Conservation (phyloP, 2,888 invertebrate genomes). For the Nephrotoma flavescens region DNA sequence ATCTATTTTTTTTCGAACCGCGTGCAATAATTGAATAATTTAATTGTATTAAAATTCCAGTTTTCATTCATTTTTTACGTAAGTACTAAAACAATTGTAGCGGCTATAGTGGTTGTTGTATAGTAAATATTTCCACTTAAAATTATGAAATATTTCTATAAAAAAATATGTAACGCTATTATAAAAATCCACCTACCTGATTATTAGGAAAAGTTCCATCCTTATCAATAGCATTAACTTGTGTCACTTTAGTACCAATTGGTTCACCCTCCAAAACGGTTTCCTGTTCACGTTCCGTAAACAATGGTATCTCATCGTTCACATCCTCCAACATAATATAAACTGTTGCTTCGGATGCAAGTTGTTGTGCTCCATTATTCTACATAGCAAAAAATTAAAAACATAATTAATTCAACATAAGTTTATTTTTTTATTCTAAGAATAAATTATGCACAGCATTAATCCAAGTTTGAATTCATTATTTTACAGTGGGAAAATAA, state of each 20-base stretch:
- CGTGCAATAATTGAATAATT: too few species aligned
- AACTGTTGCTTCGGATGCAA: slow-evolving; percentile 88
- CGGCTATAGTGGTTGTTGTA: too few species aligned
- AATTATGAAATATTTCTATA: too few species aligned
- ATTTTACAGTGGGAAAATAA: background rate
- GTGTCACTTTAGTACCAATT: slow-evolving; percentile 87
- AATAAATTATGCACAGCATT: background rate
- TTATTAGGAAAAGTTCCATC: slow-evolving; percentile 92
- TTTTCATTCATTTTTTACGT: too few species aligned
- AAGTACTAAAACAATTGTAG: too few species aligned
- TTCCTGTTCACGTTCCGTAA: slow-evolving; percentile 90
- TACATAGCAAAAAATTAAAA: slow-evolving; percentile 27
- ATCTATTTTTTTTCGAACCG: too few species aligned
- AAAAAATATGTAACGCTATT: too few species aligned
- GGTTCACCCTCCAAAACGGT: slow-evolving; percentile 91
- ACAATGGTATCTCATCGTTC: slow-evolving; percentile 92
- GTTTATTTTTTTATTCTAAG: background rate
- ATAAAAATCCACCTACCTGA: slow-evolving; percentile 43
- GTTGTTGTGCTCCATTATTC: slow-evolving; percentile 92
- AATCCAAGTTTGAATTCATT: background rate
- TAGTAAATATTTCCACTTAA: too few species aligned
- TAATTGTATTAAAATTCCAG: too few species aligned
- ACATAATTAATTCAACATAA: background rate
- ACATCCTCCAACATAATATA: slow-evolving; percentile 89
- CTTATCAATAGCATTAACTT: slow-evolving; percentile 92